Percentiles rank a stretch among this genome's conserved stretches.
Evolutionary conservation across 2,113 vertebrate genomes (phyloP).

Genomic region (Pleuronectes platessa): DNA sequence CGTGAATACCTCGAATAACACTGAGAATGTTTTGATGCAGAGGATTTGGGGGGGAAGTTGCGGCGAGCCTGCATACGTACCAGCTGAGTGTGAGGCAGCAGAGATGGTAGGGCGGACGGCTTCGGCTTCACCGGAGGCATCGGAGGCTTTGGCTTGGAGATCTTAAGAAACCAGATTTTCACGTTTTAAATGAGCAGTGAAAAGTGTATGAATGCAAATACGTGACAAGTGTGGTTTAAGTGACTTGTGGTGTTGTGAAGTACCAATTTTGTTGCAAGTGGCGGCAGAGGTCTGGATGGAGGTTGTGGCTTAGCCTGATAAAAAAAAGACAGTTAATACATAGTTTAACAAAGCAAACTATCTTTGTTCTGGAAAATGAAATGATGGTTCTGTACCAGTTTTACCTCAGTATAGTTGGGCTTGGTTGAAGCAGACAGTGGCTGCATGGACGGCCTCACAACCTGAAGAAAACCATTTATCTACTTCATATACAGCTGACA

Average conservation of each 20-base stretch:
- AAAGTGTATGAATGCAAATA: not conserved
- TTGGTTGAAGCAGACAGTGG: conserved; percentile 56
- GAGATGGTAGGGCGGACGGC: conserved; percentile 50
- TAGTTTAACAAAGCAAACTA: not conserved
- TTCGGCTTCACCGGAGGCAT: conserved; percentile 80
- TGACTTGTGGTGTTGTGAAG: conserved; percentile 6
- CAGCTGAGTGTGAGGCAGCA: conserved; percentile 75
- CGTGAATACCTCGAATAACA: conserved; percentile 42
- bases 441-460: conserved; percentile 57
- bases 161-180: conserved; percentile 45
- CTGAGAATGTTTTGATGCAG: conserved; percentile 39
- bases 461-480: conserved; percentile 57
- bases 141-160: conserved; percentile 70
- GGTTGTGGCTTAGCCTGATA: conserved; percentile 73
- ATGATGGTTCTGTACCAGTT: not conserved
- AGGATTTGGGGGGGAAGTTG: conserved; percentile 26
- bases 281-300: conserved; percentile 82
- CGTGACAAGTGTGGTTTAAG: not conserved
- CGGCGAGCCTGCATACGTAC: conserved; percentile 56
- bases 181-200: conserved; percentile 15
- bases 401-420: conserved; percentile 64
- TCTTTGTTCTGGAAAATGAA: not conserved
- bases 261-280: conserved; percentile 76
- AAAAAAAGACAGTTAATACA: conserved; percentile 5
- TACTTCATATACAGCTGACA: not conserved